Conservation (phyloP, 2,113 vertebrate genomes). For the Semicossyphus pulcher region DNA sequence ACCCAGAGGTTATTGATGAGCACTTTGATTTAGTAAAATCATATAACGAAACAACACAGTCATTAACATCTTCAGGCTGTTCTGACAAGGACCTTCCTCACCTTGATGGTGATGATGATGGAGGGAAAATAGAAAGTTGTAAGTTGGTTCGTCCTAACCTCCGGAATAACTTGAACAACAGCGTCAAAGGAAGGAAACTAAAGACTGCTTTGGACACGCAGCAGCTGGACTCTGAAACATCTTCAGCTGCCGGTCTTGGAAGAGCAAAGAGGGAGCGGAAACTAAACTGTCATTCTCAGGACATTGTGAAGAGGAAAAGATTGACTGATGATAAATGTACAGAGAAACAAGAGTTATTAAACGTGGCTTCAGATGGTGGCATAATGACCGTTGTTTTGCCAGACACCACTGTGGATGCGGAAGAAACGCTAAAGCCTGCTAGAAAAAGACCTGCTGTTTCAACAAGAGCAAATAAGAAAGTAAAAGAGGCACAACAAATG, state of each 20-base stretch:
- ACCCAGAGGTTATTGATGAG: conserved; percentile 1
- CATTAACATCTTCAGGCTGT: neutral
- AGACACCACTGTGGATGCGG: neutral
- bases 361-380: neutral
- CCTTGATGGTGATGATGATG: neutral
- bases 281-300: neutral
- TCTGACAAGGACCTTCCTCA: neutral
- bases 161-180: neutral
- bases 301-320: conserved; percentile 56
- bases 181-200: neutral
- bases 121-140: neutral
- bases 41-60: neutral
- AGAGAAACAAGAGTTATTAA: neutral
- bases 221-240: neutral
- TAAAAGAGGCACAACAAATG: conserved; percentile 7
- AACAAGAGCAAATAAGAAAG: conserved; percentile 42
- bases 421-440: conserved; percentile 1
- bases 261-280: conserved; percentile 45
- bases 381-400: neutral
- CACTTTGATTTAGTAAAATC: neutral
- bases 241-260: neutral
- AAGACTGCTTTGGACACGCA: neutral
- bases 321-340: neutral
- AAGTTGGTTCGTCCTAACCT: conserved; percentile 1
- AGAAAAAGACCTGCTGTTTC: conserved; percentile 9